Conservation (phyloP, 2,113 vertebrate genomes). For the Fukomys damarensis region DNA sequence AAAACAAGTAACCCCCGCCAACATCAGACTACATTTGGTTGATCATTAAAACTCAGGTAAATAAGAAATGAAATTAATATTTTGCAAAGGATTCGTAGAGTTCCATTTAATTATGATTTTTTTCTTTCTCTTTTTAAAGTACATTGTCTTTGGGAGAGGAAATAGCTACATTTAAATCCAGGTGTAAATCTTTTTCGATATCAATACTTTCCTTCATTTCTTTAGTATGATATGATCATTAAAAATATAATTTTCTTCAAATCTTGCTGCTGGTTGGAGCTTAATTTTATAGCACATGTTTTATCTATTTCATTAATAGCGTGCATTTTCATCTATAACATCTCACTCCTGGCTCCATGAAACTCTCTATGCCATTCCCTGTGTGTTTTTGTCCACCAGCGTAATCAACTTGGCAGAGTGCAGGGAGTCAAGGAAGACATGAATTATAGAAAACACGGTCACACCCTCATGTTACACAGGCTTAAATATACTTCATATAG, state of each 20-base stretch:
- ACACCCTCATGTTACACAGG: not conserved
- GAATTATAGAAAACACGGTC: not conserved
- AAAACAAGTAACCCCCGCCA: not conserved
- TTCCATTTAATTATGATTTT: not conserved
- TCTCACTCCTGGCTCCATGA: not conserved
- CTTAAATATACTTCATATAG: not conserved
- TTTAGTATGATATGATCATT: not conserved
- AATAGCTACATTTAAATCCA: slow-evolving; percentile 29
- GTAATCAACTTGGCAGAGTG: not conserved
- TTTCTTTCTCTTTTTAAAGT: slow-evolving; percentile 5
- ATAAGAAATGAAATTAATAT: not conserved
- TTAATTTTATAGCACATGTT: not conserved
- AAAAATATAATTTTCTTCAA: not conserved
- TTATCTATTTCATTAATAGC: not conserved
- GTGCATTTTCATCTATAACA: not conserved
- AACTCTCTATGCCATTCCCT: not conserved
- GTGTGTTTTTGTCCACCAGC: not conserved
- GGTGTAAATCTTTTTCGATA: not conserved
- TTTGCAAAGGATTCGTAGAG: not conserved
- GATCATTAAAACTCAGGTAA: not conserved
- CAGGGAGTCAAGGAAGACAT: not conserved
- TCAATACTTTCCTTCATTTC: not conserved
- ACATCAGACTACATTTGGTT: not conserved
- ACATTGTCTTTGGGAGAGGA: not conserved
- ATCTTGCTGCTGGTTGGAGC: not conserved